Conservation (phyloP, 2,113 vertebrate species). For the Oreotrochilus melanogaster region DNA sequence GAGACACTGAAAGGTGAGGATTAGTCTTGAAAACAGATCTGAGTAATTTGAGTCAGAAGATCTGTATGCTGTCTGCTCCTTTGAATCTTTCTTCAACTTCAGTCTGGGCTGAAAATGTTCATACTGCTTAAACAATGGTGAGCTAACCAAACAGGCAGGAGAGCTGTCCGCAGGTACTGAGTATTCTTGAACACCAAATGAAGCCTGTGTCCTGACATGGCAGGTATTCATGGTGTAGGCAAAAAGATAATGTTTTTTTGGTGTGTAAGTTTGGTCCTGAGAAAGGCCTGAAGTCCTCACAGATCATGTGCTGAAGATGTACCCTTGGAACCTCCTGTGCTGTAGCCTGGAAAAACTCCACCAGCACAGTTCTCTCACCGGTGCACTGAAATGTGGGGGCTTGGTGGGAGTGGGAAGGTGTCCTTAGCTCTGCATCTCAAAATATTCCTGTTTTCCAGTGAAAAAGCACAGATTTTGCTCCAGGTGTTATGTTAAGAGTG, state of each 20-base stretch:
- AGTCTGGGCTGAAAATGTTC: neutral
- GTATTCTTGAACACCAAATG: neutral
- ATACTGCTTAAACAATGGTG: neutral
- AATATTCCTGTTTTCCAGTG: neutral
- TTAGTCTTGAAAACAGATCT: neutral
- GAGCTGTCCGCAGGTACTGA: neutral
- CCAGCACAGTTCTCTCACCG: neutral
- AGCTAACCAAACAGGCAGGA: neutral
- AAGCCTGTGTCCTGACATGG: neutral
- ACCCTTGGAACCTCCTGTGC: fast-evolving
- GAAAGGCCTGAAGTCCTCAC: neutral
- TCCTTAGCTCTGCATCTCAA: neutral
- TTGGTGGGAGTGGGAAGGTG: fast-evolving
- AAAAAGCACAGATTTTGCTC: neutral
- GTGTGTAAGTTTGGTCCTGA: neutral
- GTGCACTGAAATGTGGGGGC: fast-evolving
- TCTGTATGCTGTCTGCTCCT: neutral
- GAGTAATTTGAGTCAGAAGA: neutral
- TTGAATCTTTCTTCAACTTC: neutral
- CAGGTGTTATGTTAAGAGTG: neutral
- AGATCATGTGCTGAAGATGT: neutral
- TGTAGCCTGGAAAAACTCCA: neutral
- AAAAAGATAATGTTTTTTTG: neutral
- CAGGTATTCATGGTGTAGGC: neutral
- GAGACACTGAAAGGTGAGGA: neutral